These are phyloP conservation scores for Melanophora roralis DNA, from an alignment of 2,888 invertebrate genomes.

Conservation along the genomic window DNA sequence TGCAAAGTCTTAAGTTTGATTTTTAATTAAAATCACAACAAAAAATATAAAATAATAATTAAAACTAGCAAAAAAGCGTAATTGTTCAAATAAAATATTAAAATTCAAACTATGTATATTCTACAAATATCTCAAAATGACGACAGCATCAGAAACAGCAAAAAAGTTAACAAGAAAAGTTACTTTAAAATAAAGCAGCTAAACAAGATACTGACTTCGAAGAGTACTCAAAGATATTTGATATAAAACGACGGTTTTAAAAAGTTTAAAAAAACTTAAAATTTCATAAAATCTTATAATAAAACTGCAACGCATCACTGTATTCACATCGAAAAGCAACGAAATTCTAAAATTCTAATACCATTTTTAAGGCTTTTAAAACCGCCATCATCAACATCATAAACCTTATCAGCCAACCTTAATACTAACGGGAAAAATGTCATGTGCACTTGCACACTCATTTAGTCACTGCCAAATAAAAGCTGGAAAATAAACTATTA, in stretches of 20 bases:
- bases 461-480: neutral
- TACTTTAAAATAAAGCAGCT: slow-evolving; percentile 55
- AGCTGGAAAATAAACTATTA: slow-evolving; percentile 38
- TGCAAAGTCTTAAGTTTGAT: slow-evolving; percentile 57
- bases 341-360: slow-evolving; percentile 1
- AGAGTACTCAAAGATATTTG: neutral
- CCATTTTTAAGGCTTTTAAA: slow-evolving; percentile 61
- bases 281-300: slow-evolving; percentile 25
- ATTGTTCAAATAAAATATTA: neutral
- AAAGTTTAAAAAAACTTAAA: slow-evolving; percentile 18
- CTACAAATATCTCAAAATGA: slow-evolving; percentile 1
- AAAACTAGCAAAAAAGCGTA: neutral
- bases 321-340: neutral
- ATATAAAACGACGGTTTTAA: neutral
- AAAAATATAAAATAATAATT: neutral
- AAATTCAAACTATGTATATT: slow-evolving; percentile 45
- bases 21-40: slow-evolving; percentile 58
- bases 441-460: slow-evolving; percentile 35
- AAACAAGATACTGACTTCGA: slow-evolving; percentile 3
- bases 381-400: slow-evolving; percentile 63
- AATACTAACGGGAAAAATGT: slow-evolving; percentile 28
- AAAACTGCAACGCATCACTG: neutral
- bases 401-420: slow-evolving; percentile 27
- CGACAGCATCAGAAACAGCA: no score
- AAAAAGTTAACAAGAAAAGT: slow-evolving; percentile 26